Evolutionary conservation across 2,888 invertebrate genomes (phyloP).

Genomic region (Taenaris catops): DNA sequence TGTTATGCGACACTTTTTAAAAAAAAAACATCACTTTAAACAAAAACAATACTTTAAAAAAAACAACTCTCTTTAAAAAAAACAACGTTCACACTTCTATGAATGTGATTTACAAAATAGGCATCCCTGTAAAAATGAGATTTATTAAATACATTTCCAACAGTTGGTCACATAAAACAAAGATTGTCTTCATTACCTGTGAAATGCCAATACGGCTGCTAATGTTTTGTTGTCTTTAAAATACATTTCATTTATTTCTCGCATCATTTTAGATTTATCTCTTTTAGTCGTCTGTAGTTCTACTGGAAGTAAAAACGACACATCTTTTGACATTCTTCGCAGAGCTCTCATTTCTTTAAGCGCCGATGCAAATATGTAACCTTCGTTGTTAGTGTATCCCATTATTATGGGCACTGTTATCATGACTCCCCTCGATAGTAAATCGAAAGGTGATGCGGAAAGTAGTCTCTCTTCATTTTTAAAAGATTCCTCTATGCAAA

Average conservation of each 20-base stretch:
- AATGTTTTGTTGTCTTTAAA: slow-evolving; percentile 46
- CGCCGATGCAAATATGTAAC: slow-evolving; percentile 51
- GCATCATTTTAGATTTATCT: slow-evolving; percentile 38
- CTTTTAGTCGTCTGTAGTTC: slow-evolving; percentile 48
- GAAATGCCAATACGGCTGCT: slow-evolving; percentile 42
- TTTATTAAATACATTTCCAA: too few relatives aligned
- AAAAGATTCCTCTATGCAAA: slow-evolving; percentile 50
- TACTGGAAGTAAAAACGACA: slow-evolving; percentile 45
- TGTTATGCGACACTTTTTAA: too few relatives aligned
- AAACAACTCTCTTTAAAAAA: too few relatives aligned
- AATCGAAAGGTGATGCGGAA: slow-evolving; percentile 43
- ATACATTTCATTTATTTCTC: slow-evolving; percentile 48
- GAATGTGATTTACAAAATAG: slow-evolving; percentile 56
- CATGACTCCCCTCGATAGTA: slow-evolving; percentile 36
- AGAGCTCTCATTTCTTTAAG: slow-evolving; percentile 37
- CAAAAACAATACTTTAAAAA: too few relatives aligned
- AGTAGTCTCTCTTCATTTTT: slow-evolving; percentile 51
- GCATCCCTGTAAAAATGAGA: slow-evolving; percentile 46
- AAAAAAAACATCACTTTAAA: too few relatives aligned
- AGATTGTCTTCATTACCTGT: slow-evolving; percentile 44
- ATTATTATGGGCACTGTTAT: slow-evolving; percentile 51
- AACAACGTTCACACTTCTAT: slow-evolving; percentile 53
- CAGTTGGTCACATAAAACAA: too few relatives aligned
- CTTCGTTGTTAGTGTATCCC: slow-evolving; percentile 61
- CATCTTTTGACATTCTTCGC: slow-evolving; percentile 31